Evolutionary conservation across 1,140 invertebrate species (phyloP), one percentile per base, ranked within the genome.

Genomic region (Radopholus similis): DNA sequence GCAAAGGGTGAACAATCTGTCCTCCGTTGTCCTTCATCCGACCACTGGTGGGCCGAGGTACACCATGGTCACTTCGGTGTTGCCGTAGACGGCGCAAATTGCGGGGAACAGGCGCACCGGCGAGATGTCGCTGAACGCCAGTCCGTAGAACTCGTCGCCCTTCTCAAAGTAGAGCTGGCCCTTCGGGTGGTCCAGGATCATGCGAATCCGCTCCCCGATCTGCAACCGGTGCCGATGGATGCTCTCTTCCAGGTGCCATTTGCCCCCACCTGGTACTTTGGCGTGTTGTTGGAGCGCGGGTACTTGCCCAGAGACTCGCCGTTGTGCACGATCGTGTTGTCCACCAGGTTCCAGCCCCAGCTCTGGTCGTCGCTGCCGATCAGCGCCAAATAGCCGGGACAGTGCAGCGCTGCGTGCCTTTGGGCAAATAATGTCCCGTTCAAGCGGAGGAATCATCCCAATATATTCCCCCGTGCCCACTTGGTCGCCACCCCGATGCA

Each of bases 41-140:
- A 71, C 44, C 13, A 77, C 30, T n/a, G 75, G 64, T 18, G 72
- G 56, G 67, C 94, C 95, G 72, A 95, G 85, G 84, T 97, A 97
- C n/a, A 97, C 91, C 93, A 97, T 97, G 28, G 94, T 95, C n/a
- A 97, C 93, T 88, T 97, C 95, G 34, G 94, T 97, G 83, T 97
- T 97, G 68, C 94, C 95, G 87, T 97, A 97, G 35, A 97, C 95
- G 58, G 93, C 94, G 64, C 93, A 96, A 66, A 97, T 91, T 67
- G 93, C 91, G 64, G 95, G 95, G 84, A 92, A 97, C 56, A 97
- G 85, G 84, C 89, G 91, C 84, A 91, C 93, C 82, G 91, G 90
- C 70, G 93, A 94, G 82, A 96, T 87, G 70, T 92, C 92, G 88
- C 90, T 88, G 86, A 97, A 97, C 73, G 94, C 94, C 75, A 97